Evolutionary conservation across 2,888 invertebrate species (phyloP).

Genomic region (Cephus rjabovi): DNA sequence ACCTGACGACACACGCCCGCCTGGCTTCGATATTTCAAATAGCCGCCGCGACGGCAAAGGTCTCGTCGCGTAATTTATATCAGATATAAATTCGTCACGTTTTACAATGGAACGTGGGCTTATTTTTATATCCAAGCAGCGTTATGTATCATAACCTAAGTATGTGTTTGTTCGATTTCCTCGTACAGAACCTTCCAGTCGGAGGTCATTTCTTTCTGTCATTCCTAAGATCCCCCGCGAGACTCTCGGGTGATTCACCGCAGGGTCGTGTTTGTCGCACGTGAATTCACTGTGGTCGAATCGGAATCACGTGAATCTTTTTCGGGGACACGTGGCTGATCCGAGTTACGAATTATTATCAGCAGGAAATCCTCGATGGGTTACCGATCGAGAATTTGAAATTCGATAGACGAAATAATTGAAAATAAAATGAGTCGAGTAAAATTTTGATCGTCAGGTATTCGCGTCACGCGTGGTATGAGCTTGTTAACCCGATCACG

Average conservation of each 20-base stretch:
- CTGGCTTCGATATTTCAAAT: neutral
- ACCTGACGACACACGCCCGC: neutral
- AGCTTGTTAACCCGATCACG: no score
- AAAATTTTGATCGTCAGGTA: neutral
- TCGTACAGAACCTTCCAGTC: neutral
- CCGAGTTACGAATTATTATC: neutral
- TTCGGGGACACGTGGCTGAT: no score
- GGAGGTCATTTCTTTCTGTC: neutral
- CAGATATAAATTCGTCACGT: neutral
- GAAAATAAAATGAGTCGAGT: neutral
- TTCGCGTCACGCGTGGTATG: no score
- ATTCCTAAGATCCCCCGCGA: neutral
- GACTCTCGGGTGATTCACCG: neutral
- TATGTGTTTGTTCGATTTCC: neutral
- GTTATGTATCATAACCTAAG: neutral
- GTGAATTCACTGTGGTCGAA: neutral
- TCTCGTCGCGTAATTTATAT: neutral
- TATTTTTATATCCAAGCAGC: neutral
- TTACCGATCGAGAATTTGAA: neutral
- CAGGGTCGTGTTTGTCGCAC: neutral
- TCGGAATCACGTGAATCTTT: neutral
- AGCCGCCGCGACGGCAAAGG: neutral
- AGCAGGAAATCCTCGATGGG: neutral
- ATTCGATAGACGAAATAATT: neutral
- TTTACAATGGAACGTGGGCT: neutral